These are phyloP conservation scores for Chamaea fasciata DNA, from an alignment of 2,113 vertebrate species.

Conservation along the genomic window DNA sequence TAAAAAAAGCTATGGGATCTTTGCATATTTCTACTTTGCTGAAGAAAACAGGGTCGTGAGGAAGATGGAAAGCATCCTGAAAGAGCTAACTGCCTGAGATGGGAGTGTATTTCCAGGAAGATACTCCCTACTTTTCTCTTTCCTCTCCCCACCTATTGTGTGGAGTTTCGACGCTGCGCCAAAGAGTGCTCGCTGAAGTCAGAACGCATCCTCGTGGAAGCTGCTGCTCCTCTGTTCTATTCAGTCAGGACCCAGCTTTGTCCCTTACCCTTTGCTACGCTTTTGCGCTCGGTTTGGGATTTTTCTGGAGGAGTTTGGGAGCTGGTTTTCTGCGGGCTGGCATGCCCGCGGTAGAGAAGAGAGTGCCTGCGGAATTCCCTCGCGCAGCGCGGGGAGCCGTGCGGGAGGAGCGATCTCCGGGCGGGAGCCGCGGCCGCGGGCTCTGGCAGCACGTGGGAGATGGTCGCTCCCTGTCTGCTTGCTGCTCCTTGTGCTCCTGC, in stretches of 20 bases:
- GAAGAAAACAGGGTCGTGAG: not conserved
- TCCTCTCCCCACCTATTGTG: not conserved
- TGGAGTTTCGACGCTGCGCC: not conserved
- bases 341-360: fast-evolving
- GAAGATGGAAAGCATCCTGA: not conserved
- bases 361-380: not conserved
- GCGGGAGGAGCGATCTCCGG: fast-evolving
- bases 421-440: not conserved
- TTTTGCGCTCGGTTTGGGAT: fast-evolving
- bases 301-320: not conserved
- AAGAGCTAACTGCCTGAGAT: not conserved
- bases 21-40: not conserved
- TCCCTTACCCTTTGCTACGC: not conserved
- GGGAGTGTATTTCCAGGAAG: not conserved
- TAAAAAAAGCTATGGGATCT: not conserved
- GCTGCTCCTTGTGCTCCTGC: fast-evolving
- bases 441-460: not conserved
- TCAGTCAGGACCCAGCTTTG: not conserved
- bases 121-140: not conserved
- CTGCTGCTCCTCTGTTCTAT: not conserved
- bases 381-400: fast-evolving
- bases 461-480: fast-evolving
- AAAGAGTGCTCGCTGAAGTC: not conserved
- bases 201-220: not conserved
- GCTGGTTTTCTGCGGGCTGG: not conserved